Evolutionary conservation across 35 echinoderm and acorn worm genomes (phyloP), one percentile per base, ranked within the genome.

Genomic region (Anneissia japonica): DNA sequence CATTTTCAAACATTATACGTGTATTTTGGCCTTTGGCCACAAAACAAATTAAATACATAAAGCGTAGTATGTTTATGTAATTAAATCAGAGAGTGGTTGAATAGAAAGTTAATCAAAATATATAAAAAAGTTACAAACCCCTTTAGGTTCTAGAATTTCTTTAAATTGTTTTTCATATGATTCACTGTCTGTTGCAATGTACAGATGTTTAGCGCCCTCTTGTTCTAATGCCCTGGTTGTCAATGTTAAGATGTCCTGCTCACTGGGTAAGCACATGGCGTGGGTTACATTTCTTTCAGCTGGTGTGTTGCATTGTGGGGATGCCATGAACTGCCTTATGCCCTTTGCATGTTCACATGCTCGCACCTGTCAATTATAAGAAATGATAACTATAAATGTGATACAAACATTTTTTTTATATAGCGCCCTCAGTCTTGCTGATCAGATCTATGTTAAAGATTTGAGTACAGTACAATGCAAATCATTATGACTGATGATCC

Each of bases 171-270:
- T 79, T 31, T 76, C 30, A 41, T 93, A 93, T 32, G 96, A 86
- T 34, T 89, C 12, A n/a, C 82, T 79, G 74, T 99, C 96, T 28
- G 96, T 99, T 19, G 96, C 96, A n/a, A 99, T 99, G 46, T 86
- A 99, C 17, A 99, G 45, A 89, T 99, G 96, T 43, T 89, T 91
- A 26, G 92, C 92, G 6, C 81, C 46, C 45, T 84, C 77, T 29
- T 91, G 83, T 51, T 91, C 55, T 9, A 99, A 77, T 17, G 89
- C 89, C 16, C 80, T 79, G 45, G 51, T 87, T 0, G 96, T 87
- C 16, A 85, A 46, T 36, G 86, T 35, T 37, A 99, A 32, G 0
- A 99, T 76, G 4, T 88, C 32, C 28, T 83, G 72, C 0, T 75
- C 73, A 9, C 77, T 79, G 10, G 96, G 96, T 23, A 86, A 90